Percentiles rank a stretch among this genome's conserved stretches.
Evolutionary conservation across 2,113 vertebrate genomes (phyloP).

Genomic region (Cacatua alba): DNA sequence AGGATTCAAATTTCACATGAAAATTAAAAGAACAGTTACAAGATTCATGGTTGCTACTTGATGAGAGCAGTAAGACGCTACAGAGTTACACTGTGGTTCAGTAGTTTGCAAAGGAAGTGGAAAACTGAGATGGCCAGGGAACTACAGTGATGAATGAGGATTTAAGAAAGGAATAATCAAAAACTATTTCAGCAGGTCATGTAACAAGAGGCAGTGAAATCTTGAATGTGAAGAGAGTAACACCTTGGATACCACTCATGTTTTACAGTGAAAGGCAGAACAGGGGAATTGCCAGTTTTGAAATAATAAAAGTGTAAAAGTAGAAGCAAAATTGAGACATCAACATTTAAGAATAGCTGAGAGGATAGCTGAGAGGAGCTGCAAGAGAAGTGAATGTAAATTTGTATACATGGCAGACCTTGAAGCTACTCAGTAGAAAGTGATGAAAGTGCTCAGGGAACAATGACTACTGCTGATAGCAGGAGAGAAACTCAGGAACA

Average conservation of each 20-base stretch:
- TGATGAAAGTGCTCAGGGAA: background rate
- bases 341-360: background rate
- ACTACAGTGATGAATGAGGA: background rate
- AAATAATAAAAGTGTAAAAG: background rate
- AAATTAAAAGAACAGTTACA: background rate
- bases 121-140: background rate
- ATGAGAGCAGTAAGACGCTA: background rate
- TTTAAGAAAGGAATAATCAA: background rate
- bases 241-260: background rate
- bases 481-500: background rate
- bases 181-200: background rate
- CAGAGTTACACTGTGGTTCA: background rate
- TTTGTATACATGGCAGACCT: background rate
- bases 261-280: background rate
- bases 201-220: background rate
- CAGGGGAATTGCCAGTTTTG: background rate
- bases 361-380: background rate
- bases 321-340: background rate
- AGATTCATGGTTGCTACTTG: background rate
- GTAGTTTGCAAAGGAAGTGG: background rate
- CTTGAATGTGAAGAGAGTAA: background rate
- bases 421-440: background rate
- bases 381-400: background rate
- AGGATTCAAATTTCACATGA: background rate
- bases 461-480: background rate